Conservation (phyloP, 2,797 vertebrate species). For the Scleropages formosus region DNA sequence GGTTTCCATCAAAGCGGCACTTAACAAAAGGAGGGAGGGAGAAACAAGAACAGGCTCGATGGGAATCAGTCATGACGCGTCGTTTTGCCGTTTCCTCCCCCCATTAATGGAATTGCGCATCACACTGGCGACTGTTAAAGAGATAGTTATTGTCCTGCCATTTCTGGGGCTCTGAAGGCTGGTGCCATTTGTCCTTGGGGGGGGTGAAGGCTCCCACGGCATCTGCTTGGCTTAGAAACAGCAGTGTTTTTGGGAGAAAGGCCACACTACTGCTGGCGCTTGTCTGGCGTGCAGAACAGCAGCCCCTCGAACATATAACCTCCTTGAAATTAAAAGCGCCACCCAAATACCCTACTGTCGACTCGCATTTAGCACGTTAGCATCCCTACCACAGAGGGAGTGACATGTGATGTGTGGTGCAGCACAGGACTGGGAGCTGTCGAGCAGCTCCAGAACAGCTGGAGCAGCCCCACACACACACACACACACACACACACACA, state of each 20-base stretch:
- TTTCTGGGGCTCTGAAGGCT: slow-evolving; percentile 38
- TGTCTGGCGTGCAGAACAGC: slow-evolving; percentile 37
- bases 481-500: not conserved
- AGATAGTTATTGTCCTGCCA: not conserved
- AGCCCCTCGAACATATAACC: not conserved
- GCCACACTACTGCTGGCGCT: slow-evolving; percentile 57
- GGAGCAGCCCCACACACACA: slow-evolving; percentile 7
- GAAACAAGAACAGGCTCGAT: not conserved
- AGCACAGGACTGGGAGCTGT: not conserved
- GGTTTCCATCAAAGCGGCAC: too few relatives aligned
- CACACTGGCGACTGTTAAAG: not conserved
- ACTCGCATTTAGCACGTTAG: not conserved
- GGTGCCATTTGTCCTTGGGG: slow-evolving; percentile 44
- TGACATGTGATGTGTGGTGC: not conserved
- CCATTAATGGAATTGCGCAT: not conserved
- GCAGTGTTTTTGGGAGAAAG: slow-evolving; percentile 66
- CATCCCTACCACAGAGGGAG: not conserved
- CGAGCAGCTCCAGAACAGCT: not conserved
- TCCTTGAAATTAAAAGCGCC: not conserved
- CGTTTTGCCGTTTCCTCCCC: not conserved
- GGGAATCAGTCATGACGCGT: not conserved
- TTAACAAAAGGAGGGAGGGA: too few relatives aligned
- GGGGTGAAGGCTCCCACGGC: slow-evolving; percentile 57
- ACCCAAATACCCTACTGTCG: too few relatives aligned
- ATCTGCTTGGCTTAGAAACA: slow-evolving; percentile 70